Base-by-base conservation (phyloP, 2,797 vertebrate species). In the Carduelis carduelis region DNA sequence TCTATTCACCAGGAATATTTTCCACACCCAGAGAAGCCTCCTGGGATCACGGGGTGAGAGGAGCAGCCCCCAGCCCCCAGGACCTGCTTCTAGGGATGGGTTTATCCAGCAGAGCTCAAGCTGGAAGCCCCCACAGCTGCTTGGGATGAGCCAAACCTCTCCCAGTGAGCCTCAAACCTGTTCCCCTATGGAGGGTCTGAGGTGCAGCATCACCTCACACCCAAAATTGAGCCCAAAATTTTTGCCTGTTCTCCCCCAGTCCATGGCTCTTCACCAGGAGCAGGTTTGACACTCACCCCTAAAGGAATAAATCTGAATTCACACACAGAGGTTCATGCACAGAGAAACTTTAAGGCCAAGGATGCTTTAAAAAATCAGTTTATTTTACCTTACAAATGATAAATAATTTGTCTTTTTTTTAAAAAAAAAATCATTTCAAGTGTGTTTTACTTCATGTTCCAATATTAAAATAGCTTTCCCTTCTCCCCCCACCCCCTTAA, bases 331-430 rank as follows among this genome's bases (percentile, higher is more conserved):
- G 9, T 28, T 3, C 4, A 47, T 1, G 2, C 65, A 78, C 32
- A 55, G 7, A 72, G 47, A 76, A 24, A 18, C 32, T 27, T 68
- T 12, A 1, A 93, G 21, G 21, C 16, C 39, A 70, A 35, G 3
- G 59, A 53, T 92, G 83, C 56, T 87, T 95, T 65, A 14, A 84
- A 80, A 97, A 96, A 91, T 94, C 95, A 43, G 94, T 98, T 98
- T 98, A 98, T 98, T 98, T 96, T 90, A 95, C 95, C 82, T 97
- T 98, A 98, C 96, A 98, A 98, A 97, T 52, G 97, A 98, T 98
- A 98, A 98, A 98, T 98, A 98, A 97, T 98, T 97, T 95, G 74
- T n/a, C 5, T 23, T 61, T 44, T 44, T 6, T 43, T 43, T 39
- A 19, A 8, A 22, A 39, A 26, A 74, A 92, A 97, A 94, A 77